Evolutionary conservation across 2,113 vertebrate genomes (phyloP), one percentile per base, ranked within the genome.

Genomic region (Gobiocypris rarus): DNA sequence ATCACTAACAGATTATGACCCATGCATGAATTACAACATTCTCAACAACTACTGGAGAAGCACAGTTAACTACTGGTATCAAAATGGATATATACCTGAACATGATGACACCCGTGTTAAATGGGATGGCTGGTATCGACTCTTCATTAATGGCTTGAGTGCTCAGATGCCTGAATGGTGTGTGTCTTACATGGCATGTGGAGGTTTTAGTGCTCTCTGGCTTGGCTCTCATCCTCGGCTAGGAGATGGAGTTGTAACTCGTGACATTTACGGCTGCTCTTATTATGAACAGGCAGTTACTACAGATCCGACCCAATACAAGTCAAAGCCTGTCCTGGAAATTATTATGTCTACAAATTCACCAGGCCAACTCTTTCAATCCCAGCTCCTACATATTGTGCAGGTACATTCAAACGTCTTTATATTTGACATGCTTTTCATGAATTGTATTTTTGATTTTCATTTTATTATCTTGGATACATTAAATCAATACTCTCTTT

Each of bases 101-200:
- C 15, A 54, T 34, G 74, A 75, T 56, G 74, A 75, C 74, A 75
- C 74, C 5, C 50, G 26, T 75, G 50, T 56, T 11, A 3, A 19
- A 5, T 75, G 73, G 73, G 9, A 75, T 3, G 73, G 73, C 15
- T 75, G 73, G 73, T 75, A 75, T 75, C 74, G 74, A 14, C 74
- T 75, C 48, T 75, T 34, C 17, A 11, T 75, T 6, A 13, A 56
- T 56, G 74, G 50, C 34, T n/a, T 3, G 5, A 75, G 50, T 75
- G 59, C 59, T 26, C 59, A 63, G 59, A 63, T 63, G 59, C 59
- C 59, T 34, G 34, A 34, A 34, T 34, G 34, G 34, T 34, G 34
- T 34, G 34, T 4, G 34, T 34, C 34, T 34, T 28, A 28, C 4
- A 14, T 28, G 26, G 1, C 26, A 5, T 75, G 73, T 75, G 73